Conservation (phyloP, 2,888 invertebrate species). For the Cryptophagus acutangulus region DNA sequence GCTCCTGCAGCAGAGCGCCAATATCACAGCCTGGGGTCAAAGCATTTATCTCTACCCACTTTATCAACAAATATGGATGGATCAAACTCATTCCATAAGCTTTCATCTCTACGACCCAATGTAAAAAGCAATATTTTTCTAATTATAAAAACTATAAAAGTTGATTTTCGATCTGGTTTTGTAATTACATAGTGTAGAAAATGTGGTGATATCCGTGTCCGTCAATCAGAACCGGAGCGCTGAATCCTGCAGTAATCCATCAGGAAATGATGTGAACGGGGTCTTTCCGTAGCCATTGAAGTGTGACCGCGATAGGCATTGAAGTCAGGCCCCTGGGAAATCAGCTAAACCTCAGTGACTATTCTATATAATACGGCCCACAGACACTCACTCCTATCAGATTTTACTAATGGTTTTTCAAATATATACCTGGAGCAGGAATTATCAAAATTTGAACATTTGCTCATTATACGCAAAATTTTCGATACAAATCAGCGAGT, state of each 20-base stretch:
- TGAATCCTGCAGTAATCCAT: constrained; percentile 26
- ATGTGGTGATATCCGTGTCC: constrained; percentile 17
- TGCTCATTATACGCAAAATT: no score
- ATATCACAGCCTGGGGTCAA: constrained; percentile 41
- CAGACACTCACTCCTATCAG: constrained; percentile 18
- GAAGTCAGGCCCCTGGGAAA: constrained; percentile 45
- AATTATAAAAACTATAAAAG: no score
- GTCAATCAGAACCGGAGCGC: constrained; percentile 22
- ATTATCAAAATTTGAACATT: no score
- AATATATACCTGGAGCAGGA: no score
- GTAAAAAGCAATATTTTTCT: constrained; percentile 1
- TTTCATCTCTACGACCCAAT: no score
- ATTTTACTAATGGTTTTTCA: constrained; percentile 30
- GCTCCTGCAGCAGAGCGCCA: constrained; percentile 37
- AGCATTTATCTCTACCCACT: constrained; percentile 24
- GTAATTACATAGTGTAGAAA: background rate
- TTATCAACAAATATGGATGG: constrained; percentile 1
- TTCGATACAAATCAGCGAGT: no score
- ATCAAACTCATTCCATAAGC: no score
- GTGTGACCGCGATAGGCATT: constrained; percentile 49
- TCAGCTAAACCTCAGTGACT: constrained; percentile 34
- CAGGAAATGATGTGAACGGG: constrained; percentile 45
- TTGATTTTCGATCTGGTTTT: no score
- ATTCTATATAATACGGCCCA: no score
- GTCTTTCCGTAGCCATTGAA: constrained; percentile 47